Base-by-base conservation (phyloP, 2,113 vertebrate species). In the Triplophysa tibetana region DNA sequence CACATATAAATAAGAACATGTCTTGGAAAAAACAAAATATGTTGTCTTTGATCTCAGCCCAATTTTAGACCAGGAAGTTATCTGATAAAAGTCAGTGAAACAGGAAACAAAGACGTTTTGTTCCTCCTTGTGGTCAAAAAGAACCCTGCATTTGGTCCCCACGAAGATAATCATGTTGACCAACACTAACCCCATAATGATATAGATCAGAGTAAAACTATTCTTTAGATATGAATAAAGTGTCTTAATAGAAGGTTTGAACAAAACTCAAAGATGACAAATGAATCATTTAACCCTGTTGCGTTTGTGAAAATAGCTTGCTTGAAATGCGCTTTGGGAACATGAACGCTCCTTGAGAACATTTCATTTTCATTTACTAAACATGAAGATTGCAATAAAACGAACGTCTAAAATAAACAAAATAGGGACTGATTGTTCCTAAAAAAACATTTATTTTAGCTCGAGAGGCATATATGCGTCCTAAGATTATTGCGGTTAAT, bases 101-200 rank as follows among this genome's bases (percentile, higher is more conserved):
- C 19, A 19, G 7, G 10, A 56, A n/a, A 56, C 54, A n/a, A 58
- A 72, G 23, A 72, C 1, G 19, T 67, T 50, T 43, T 72, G 43
- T 67, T 74, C 80, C 80, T 77, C 74, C 67, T 82, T 63, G 77
- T 75, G 77, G 77, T 78, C 56, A 74, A 41, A 61, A 29, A 48
- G 3, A 9, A 48, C 60, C 63, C 23, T 75, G 13, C 58, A 61
- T 48, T 26, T 45, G 54, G 11, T 21, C 12, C 43, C 11, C 43
- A 68, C 13, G 14, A 23, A 67, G 4, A 45, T 38, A 65, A n/a
- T 19, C 19, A 56, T 52, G 11, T 52, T 16, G 29, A 29, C 29
- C 48, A 52, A 13, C 13, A 23, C 50, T 65, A 66, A 66, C 50
- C 14, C 10, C 56, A 78, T 41, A 66, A 63, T 78, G 65, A 45